A percentile compares a stretch with the other conserved stretches of the same genome.
These are phyloP conservation scores for Coenonympha arcania DNA, from an alignment of 2,888 invertebrate species.

Conservation along the genomic window DNA sequence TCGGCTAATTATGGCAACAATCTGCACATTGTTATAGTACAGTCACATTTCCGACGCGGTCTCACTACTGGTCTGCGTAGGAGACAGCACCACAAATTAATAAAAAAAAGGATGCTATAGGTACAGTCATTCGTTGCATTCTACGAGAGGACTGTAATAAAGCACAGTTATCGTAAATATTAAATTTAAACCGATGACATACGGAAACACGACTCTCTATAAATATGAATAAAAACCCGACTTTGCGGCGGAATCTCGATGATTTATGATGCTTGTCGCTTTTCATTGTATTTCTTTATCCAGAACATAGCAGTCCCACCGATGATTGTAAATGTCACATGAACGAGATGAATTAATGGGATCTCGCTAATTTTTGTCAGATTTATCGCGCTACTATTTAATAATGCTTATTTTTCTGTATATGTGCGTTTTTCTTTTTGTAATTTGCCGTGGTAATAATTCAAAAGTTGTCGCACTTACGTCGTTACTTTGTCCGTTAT, in stretches of 20 bases:
- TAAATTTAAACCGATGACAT: slow-evolving; percentile 1
- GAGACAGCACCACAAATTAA: no score
- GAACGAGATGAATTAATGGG: slow-evolving; percentile 19
- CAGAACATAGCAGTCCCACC: slow-evolving; percentile 12
- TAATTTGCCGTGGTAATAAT: background rate
- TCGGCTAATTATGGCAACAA: no score
- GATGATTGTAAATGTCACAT: slow-evolving; percentile 19
- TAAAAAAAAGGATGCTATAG: background rate
- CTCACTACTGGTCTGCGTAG: no score
- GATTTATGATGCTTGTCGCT: slow-evolving; percentile 9
- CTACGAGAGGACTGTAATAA: background rate
- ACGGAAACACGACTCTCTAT: slow-evolving; percentile 1
- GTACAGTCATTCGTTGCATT: background rate
- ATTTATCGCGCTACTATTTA: slow-evolving; percentile 8
- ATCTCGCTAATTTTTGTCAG: slow-evolving; percentile 11
- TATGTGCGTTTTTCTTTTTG: background rate
- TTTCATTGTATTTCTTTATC: slow-evolving; percentile 9
- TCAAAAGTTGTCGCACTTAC: no score
- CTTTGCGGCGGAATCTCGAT: slow-evolving; percentile 7
- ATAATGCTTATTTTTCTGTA: background rate
- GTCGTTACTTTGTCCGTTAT: no score
- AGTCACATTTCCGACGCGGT: no score
- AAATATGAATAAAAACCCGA: slow-evolving; percentile 8
- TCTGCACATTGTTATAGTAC: no score
- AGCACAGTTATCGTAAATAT: slow-evolving; percentile 3